A percentile compares a stretch with the other conserved stretches of the same genome.
Conservation (phyloP, 2,113 vertebrate species). For the Murina feae region DNA sequence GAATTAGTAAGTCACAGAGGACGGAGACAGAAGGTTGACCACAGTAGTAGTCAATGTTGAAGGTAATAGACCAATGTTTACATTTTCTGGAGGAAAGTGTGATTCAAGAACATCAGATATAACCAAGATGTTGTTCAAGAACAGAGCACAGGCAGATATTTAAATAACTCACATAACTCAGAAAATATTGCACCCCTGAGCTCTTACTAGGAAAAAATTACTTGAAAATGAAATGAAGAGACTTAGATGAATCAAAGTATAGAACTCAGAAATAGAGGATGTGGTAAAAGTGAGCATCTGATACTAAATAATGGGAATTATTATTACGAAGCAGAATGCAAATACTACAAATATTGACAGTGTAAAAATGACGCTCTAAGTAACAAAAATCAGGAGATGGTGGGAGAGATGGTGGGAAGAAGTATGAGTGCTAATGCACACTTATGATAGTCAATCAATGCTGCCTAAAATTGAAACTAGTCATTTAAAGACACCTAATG, state of each 20-base stretch:
- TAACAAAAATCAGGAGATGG: background rate
- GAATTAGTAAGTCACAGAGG: background rate
- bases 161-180: background rate
- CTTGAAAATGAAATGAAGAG: slow-evolving; percentile 38
- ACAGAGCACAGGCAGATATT: background rate
- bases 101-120: background rate
- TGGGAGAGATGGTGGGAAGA: background rate
- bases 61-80: background rate
- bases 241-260: slow-evolving; percentile 21
- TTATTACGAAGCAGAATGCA: background rate
- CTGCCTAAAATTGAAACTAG: background rate
- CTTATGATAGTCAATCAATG: background rate
- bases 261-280: background rate
- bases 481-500: background rate
- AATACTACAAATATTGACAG: background rate
- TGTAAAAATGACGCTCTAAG: background rate
- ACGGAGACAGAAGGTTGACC: slow-evolving; percentile 21
- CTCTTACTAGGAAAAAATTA: background rate
- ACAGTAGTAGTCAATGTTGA: background rate
- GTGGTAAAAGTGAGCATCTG: background rate
- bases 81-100: background rate
- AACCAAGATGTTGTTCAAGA: background rate
- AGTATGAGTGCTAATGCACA: rapidly evolving
- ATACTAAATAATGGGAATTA: slow-evolving; percentile 1
- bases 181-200: background rate